Percentiles rank a stretch among this genome's conserved stretches.
Conservation (phyloP, 2,113 vertebrate species). For the Malurus elegans region DNA sequence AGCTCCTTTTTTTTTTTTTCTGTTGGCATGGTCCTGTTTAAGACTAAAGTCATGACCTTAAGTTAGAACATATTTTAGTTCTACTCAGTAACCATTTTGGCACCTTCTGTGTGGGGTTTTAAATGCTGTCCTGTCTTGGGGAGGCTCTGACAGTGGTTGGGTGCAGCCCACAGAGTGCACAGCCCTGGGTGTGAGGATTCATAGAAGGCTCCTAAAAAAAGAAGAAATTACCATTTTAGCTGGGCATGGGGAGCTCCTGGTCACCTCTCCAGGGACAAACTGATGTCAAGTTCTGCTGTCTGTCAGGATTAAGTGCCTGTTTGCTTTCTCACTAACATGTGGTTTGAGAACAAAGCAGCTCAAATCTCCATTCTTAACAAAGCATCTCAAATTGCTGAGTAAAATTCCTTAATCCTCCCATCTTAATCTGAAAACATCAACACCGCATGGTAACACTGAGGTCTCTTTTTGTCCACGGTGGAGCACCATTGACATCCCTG, state of each 20-base stretch:
- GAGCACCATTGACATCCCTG: not conserved
- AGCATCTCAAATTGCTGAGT: slow-evolving; percentile 84
- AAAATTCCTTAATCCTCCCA: slow-evolving; percentile 82
- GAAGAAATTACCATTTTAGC: slow-evolving; percentile 52
- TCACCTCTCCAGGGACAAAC: slow-evolving; percentile 83
- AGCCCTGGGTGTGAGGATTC: slow-evolving; percentile 62
- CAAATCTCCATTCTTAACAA: slow-evolving; percentile 81
- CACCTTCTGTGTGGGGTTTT: not conserved
- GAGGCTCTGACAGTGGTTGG: slow-evolving; percentile 10
- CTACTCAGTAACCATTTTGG: slow-evolving; percentile 45
- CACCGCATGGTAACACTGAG: slow-evolving; percentile 39
- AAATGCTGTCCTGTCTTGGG: not conserved
- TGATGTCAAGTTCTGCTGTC: slow-evolving; percentile 87
- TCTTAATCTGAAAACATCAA: slow-evolving; percentile 81
- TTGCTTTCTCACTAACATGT: slow-evolving; percentile 83
- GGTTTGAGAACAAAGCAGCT: slow-evolving; percentile 85
- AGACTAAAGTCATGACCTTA: slow-evolving; percentile 35
- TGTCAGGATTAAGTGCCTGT: slow-evolving; percentile 90
- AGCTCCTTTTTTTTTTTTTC: not conserved
- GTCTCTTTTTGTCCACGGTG: slow-evolving; percentile 43
- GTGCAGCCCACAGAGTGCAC: not conserved
- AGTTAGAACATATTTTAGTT: slow-evolving; percentile 39
- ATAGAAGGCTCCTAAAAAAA: slow-evolving; percentile 26
- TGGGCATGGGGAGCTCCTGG: slow-evolving; percentile 59
- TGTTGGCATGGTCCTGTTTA: slow-evolving; percentile 15